Conservation (phyloP, 2,888 invertebrate species). For the Lysandra bellargus region DNA sequence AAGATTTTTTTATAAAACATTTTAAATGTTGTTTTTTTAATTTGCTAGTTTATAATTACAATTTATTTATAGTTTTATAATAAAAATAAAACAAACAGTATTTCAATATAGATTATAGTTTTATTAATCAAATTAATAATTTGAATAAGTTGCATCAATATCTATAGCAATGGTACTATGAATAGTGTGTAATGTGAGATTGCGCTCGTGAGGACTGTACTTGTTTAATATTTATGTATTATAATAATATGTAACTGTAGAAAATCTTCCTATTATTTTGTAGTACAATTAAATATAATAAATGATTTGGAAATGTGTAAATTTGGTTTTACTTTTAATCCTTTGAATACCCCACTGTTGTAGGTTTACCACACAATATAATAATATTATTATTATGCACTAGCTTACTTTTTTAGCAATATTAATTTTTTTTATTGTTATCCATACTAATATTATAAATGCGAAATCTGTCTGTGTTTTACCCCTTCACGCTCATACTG, state of each 20-base stretch:
- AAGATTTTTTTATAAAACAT: constrained; percentile 47
- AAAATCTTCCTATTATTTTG: constrained; percentile 80
- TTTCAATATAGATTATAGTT: constrained; percentile 63
- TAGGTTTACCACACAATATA: not conserved
- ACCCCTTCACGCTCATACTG: too few species aligned
- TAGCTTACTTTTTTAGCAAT: too few species aligned
- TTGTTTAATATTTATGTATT: constrained; percentile 77
- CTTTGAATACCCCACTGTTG: not conserved
- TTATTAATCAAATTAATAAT: constrained; percentile 47
- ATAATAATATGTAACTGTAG: constrained; percentile 73
- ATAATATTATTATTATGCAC: too few species aligned
- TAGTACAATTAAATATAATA: constrained; percentile 80
- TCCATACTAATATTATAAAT: too few species aligned
- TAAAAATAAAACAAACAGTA: constrained; percentile 73
- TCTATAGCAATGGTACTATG: constrained; percentile 48
- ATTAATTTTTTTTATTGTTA: too few species aligned
- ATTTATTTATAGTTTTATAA: constrained; percentile 60
- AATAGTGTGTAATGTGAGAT: constrained; percentile 54
- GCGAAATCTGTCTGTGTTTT: too few species aligned
- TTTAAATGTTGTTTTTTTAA: constrained; percentile 57
- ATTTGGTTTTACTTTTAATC: constrained; percentile 36
- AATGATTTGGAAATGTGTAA: constrained; percentile 69
- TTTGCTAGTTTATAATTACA: constrained; percentile 52
- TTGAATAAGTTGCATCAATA: constrained; percentile 46
- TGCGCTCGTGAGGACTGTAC: constrained; percentile 59